phyloP scores from a whole-genome alignment of 2,888 invertebrate species.

The Hyalella azteca region DNA sequence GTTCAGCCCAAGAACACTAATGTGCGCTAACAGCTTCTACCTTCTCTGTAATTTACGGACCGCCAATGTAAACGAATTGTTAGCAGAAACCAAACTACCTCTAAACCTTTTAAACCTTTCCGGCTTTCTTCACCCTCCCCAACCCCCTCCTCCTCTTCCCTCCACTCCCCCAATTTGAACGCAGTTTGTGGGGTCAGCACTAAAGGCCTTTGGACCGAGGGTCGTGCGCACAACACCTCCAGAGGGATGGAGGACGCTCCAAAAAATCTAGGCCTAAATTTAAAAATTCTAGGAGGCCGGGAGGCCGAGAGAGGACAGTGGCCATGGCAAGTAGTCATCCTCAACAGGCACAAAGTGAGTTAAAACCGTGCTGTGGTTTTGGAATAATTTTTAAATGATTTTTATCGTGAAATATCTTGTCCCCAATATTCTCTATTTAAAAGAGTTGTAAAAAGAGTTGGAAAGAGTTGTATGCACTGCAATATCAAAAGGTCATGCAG shows the following conservation, averaged over 20 bases:
- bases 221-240: slow-evolving; percentile 57
- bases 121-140: not conserved
- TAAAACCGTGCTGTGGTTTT: not conserved
- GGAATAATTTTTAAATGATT: too few species aligned
- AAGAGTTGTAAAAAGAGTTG: too few species aligned
- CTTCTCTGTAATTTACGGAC: slow-evolving; percentile 29
- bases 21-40: slow-evolving; percentile 31
- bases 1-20: slow-evolving; percentile 33
- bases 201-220: not conserved
- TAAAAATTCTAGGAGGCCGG: slow-evolving; percentile 85
- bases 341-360: slow-evolving; percentile 79
- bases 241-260: not conserved
- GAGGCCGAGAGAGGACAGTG: slow-evolving; percentile 81
- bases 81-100: slow-evolving; percentile 17
- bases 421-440: too few species aligned
- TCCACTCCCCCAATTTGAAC: slow-evolving; percentile 27
- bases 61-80: slow-evolving; percentile 34
- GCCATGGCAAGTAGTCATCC: slow-evolving; percentile 94
- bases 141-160: slow-evolving; percentile 24
- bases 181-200: slow-evolving; percentile 22
- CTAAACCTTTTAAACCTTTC: not conserved
- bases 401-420: too few species aligned
- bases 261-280: slow-evolving; percentile 59
- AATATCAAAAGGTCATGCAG: too few species aligned
- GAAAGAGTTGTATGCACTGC: too few species aligned